Evolutionary conservation across 64 coral and sea anemone species (phyloP).

Genomic region (Trachythela sp.): DNA sequence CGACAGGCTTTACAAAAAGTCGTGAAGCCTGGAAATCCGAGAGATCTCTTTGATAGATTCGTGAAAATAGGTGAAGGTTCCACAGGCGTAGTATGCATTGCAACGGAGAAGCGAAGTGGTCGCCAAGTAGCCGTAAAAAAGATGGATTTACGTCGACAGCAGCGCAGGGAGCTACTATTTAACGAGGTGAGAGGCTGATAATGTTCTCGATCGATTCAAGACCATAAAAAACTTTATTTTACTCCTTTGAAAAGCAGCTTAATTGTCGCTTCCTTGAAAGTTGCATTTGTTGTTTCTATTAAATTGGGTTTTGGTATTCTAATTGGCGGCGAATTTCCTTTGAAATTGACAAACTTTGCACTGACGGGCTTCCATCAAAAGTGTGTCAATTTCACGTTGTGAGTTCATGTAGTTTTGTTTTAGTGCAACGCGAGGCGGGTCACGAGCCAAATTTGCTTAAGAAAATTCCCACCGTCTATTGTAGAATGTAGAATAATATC

Average conservation of each 20-base stretch:
- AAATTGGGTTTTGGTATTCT: background rate
- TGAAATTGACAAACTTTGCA: background rate
- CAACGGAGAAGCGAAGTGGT: constrained; percentile 77
- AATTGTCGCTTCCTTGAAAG: background rate
- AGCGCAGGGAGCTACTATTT: constrained; percentile 87
- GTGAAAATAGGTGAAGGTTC: constrained; percentile 99
- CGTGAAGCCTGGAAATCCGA: constrained; percentile 57
- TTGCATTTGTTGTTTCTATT: background rate
- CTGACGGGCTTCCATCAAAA: background rate
- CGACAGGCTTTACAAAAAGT: constrained; percentile 79
- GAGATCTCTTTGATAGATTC: constrained; percentile 83
- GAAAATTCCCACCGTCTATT: background rate
- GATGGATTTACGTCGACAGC: constrained; percentile 98
- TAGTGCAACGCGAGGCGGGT: background rate
- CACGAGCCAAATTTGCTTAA: background rate
- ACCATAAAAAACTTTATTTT: background rate
- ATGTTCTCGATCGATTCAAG: background rate
- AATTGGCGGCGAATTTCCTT: background rate
- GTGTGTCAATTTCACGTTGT: background rate
- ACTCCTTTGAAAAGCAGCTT: background rate
- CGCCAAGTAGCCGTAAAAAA: constrained; percentile 95
- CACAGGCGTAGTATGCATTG: constrained; percentile 89
- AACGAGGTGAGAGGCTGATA: constrained; percentile 73
- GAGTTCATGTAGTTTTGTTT: background rate
- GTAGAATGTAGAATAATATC: background rate